A percentile compares a stretch with the other conserved stretches of the same genome.
Evolutionary conservation across 2,888 invertebrate species (phyloP).

Genomic region (Eumacrocentrus americanus): DNA sequence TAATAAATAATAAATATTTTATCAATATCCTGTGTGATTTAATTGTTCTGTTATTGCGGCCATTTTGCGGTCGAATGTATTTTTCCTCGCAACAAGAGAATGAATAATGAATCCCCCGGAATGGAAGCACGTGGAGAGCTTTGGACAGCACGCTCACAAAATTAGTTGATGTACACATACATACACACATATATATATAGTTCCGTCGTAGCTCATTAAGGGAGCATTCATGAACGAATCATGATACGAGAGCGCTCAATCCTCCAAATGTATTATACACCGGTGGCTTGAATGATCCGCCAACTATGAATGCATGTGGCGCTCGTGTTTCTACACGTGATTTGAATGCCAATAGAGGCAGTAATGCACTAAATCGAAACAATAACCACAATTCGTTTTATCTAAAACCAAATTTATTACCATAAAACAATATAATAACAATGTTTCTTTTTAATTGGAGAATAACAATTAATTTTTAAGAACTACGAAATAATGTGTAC

Average conservation of each 20-base stretch:
- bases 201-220: slow-evolving; percentile 16
- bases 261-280: slow-evolving; percentile 15
- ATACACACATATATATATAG: neutral
- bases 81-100: neutral
- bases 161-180: slow-evolving; percentile 1
- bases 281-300: slow-evolving; percentile 5
- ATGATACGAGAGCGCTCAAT: neutral
- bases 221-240: slow-evolving; percentile 11
- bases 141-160: neutral
- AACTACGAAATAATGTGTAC: too few relatives aligned
- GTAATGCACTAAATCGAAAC: too few relatives aligned
- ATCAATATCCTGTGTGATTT: neutral
- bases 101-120: neutral
- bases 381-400: too few relatives aligned
- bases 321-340: neutral
- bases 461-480: too few relatives aligned
- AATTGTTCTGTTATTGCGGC: neutral
- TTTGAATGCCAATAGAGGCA: slow-evolving; percentile 5
- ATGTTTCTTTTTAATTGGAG: too few relatives aligned
- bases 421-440: too few relatives aligned
- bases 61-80: neutral
- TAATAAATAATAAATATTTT: neutral
- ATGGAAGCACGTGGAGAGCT: neutral
- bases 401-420: too few relatives aligned
- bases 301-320: neutral